Percentiles rank a stretch among this genome's conserved stretches.
phyloP scores from a whole-genome alignment of 1,140 invertebrate genomes.

The fruit fly (Drosophila melanogaster) region Release_6_plus_ISO1_MT NT_037436.4:21044501-21045000 shows the following conservation, averaged over 20 bases:
- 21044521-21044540: not conserved
- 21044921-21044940: too few species aligned
- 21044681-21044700: slow-evolving; percentile 10
- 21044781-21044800: slow-evolving; percentile 25
- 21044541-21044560: not conserved
- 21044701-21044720: slow-evolving; percentile 6
- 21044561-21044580: fast-evolving
- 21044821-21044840: slow-evolving; percentile 5
- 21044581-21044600: not conserved
- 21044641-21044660: not conserved
- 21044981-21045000: slow-evolving; percentile 22
- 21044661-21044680: not conserved
- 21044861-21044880: slow-evolving; percentile 3
- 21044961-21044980: not conserved
- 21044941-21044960: not conserved
- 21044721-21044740: slow-evolving; percentile 19
- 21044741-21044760: slow-evolving; percentile 9
- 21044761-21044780: slow-evolving; percentile 13
- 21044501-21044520: slow-evolving; percentile 23
- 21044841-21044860: slow-evolving; percentile 3
- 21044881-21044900: too few species aligned
- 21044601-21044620: not conserved
- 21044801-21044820: slow-evolving; percentile 23
- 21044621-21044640: not conserved
- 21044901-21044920: too few species aligned